phyloP scores from a whole-genome alignment of 2,113 vertebrate species.

The Narcine bancroftii region DNA sequence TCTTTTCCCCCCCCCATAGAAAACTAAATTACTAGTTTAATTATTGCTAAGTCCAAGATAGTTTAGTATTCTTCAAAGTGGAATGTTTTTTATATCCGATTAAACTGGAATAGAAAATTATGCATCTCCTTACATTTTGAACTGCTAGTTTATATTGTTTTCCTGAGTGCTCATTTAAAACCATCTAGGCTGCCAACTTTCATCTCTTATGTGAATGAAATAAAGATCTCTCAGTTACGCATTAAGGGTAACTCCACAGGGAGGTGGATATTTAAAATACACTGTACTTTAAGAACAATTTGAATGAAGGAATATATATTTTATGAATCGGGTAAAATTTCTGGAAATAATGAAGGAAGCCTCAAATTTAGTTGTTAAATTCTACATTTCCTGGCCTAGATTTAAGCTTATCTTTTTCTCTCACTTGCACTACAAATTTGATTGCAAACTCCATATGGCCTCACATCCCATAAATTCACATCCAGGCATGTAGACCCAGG shows the following conservation, averaged over 20 bases:
- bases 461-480: neutral
- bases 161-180: neutral
- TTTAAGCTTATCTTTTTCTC: neutral
- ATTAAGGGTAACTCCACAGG: neutral
- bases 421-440: neutral
- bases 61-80: neutral
- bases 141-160: neutral
- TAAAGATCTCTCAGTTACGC: neutral
- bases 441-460: neutral
- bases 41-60: neutral
- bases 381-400: neutral
- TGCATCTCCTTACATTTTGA: neutral
- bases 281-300: neutral
- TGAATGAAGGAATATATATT: neutral
- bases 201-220: neutral
- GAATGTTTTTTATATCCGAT: neutral
- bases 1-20: neutral
- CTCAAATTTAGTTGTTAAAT: neutral
- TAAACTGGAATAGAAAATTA: neutral
- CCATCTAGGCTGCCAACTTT: neutral
- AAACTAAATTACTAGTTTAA: neutral
- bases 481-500: too few species aligned
- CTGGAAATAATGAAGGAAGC: neutral
- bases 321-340: neutral
- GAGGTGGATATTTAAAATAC: neutral